phyloP scores from a whole-genome alignment of 23 tunicate species.

The Phallusia fumigata region DNA sequence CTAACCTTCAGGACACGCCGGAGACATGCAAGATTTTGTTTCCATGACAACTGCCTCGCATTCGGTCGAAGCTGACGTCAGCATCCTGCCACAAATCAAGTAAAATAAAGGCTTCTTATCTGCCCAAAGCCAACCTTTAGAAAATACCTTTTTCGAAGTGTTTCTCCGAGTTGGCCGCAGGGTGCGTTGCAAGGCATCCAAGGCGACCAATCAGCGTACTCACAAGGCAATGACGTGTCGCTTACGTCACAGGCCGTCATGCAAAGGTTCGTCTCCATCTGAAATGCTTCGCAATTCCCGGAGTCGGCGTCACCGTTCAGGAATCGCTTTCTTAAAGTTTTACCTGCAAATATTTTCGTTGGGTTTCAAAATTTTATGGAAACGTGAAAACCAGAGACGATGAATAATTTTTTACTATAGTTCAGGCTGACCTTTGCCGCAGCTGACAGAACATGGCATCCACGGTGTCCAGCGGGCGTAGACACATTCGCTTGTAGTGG shows the following conservation, averaged over 20 bases:
- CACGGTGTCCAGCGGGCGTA: slow-evolving; percentile 73
- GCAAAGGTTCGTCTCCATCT: slow-evolving; percentile 79
- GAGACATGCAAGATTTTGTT: neutral
- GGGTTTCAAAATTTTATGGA: neutral
- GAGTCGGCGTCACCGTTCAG: slow-evolving; percentile 39
- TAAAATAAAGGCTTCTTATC: neutral
- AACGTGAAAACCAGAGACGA: neutral
- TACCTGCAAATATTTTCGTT: slow-evolving; percentile 35
- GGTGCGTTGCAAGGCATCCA: slow-evolving; percentile 61
- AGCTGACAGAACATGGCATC: slow-evolving; percentile 94
- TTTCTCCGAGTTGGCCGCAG: slow-evolving; percentile 26
- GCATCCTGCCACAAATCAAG: neutral
- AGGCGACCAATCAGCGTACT: slow-evolving; percentile 57
- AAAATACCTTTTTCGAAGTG: slow-evolving; percentile 29
- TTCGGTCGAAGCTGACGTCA: neutral
- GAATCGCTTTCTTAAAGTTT: slow-evolving; percentile 71
- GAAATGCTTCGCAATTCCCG: slow-evolving; percentile 47
- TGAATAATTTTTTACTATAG: neutral
- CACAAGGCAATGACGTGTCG: slow-evolving; percentile 11
- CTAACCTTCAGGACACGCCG: neutral
- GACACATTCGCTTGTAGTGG: slow-evolving; percentile 18
- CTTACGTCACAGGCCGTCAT: slow-evolving; percentile 57
- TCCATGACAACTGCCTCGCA: slow-evolving; percentile 11
- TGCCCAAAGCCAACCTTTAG: neutral
- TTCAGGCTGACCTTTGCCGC: slow-evolving; percentile 64